Base-by-base conservation (phyloP, 2,888 invertebrate species). In the Andrena chrysosceles region DNA sequence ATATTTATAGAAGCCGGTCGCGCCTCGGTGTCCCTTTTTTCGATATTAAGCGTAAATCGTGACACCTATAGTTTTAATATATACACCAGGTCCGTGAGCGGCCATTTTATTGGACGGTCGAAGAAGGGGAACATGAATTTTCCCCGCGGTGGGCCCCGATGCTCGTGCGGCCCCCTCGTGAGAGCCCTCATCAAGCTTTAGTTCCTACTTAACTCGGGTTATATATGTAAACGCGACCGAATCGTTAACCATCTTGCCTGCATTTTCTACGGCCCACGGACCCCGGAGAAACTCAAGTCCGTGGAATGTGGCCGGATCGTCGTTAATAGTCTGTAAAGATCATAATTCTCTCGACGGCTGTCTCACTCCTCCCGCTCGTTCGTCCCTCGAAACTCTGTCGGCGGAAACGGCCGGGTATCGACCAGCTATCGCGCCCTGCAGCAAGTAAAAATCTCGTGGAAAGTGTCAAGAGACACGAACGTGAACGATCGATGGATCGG, bases 171-270 rank as follows among this genome's bases (percentile, higher is more conserved):
- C 86, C 89, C 89, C 88, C 89, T 87, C 85, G 88, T 88, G 88
- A 52, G 89, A 89, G 88, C 89, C 88, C 89, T 88, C 88, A 87
- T 88, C 89, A 87, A 69, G 89, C 78, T 88, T 88, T 87, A 89
- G 88, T 89, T 88, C 86, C 89, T 88, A 83, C 86, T 89, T 87
- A 89, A 89, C 81, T 89, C 71, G n/a, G 89, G 82, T 89, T 89
- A 86, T 89, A 87, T 89, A 86, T 89, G 88, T 88, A 89, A 89
- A 89, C 86, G 85, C 83, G 83, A 81, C 88, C 84, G 64, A 89
- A 89, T 89, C 88, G 86, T 89, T 89, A 89, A 86, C 83, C 80
- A 85, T 85, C 83, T 87, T 84, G 73, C 78, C 85, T 84, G 82
- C 80, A 77, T 88, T 85, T 77, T 78, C 87, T 88, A 78, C 80